Base-by-base conservation (phyloP, 2,113 vertebrate species). In the Hystrix brachyura region DNA sequence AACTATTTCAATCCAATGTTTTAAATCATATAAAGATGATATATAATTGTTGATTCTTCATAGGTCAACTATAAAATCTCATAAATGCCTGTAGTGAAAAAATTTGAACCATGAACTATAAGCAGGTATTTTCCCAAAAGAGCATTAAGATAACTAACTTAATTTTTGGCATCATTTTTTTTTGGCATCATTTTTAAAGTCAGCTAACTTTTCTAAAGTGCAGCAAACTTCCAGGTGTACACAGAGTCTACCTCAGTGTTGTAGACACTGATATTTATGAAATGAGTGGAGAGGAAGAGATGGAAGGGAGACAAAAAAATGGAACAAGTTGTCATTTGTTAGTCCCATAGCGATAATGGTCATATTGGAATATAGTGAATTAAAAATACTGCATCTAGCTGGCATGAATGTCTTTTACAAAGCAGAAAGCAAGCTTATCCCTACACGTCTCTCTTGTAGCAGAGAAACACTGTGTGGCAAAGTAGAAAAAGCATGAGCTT, bases 81-180 rank as follows among this genome's bases (percentile, higher is more conserved):
- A 15, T 9, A 78, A 88, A 55, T 76, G 27, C 34, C 19, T 91
- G 1, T 69, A 67, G 62, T 84, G 3, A 94, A 95, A 91, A 91
- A 38, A 29, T 21, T 93, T 76, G 53, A 91, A 48, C 57, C 43
- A 43, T 53, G 60, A 67, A 60, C 29, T 57, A 13, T 62, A 48
- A 89, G 67, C 17, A 83, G 81, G 34, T 87, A 7, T 92, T 92
- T 95, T 89, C 60, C 84, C 32, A 19, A 55, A 83, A 84, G 46
- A 76, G 25, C 14, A 32, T 90, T 83, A 86, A 74, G 19, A 60
- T 93, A 82, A 8, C 32, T 82, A 94, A 80, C 34, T 60, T 85
- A 83, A 74, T 82, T 90, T 4, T 48, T 53, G 6, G 18, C 43
- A 8, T 85, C 13, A 21, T 65, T 93, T 87, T 88, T 34, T 8